Percentiles rank a stretch among this genome's conserved stretches.
phyloP scores from a whole-genome alignment of 2,888 invertebrate species.

The Anodontia alba region DNA sequence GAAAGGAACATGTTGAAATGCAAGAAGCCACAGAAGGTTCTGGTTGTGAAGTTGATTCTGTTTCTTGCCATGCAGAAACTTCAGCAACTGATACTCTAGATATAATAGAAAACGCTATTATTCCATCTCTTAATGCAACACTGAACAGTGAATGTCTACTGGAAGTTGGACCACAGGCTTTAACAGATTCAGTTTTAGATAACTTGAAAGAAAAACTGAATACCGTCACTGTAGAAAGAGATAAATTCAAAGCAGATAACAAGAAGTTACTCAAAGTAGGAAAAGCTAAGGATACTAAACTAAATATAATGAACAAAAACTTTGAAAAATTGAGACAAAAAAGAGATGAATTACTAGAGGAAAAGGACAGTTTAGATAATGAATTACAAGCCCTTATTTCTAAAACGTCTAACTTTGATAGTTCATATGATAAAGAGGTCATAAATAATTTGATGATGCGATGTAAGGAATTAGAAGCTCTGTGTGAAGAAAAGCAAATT shows the following conservation, averaged over 20 bases:
- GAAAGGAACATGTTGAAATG: background rate
- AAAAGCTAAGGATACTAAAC: slow-evolving; percentile 59
- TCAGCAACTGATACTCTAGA: background rate
- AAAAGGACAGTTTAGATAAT: slow-evolving; percentile 54
- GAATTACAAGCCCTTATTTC: slow-evolving; percentile 50
- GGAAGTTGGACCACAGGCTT: background rate
- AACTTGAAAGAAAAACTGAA: slow-evolving; percentile 33
- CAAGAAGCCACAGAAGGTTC: background rate
- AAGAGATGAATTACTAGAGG: slow-evolving; percentile 44
- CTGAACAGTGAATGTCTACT: background rate
- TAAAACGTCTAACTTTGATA: slow-evolving; percentile 30
- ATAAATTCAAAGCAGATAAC: slow-evolving; percentile 56
- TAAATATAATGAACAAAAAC: slow-evolving; percentile 53
- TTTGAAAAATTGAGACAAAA: slow-evolving; percentile 51
- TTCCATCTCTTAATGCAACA: background rate
- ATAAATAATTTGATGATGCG: slow-evolving; percentile 17
- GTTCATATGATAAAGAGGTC: slow-evolving; percentile 16
- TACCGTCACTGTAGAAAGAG: slow-evolving; percentile 46
- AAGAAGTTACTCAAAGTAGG: slow-evolving; percentile 55
- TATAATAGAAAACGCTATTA: background rate
- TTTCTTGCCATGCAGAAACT: background rate
- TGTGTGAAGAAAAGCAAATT: slow-evolving; percentile 39
- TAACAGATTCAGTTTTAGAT: background rate
- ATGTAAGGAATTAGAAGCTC: slow-evolving; percentile 33
- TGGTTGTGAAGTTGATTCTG: background rate